Evolutionary conservation across 2,797 vertebrate genomes (phyloP).

Genomic region (Furcifer pardalis): DNA sequence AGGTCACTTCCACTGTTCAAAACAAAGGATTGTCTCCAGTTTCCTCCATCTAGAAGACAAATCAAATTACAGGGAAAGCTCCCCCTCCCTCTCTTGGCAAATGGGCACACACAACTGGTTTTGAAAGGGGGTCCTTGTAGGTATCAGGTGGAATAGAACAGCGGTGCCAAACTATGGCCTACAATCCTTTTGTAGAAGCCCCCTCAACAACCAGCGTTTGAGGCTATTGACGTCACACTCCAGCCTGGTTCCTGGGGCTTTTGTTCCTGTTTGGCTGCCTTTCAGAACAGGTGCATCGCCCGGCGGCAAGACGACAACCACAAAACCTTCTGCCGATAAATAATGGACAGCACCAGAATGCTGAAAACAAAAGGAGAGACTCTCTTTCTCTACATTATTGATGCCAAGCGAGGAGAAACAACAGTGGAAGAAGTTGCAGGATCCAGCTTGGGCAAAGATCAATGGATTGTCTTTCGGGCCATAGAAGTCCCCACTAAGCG

Average conservation of each 20-base stretch:
- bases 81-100: too few species aligned
- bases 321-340: not conserved
- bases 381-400: slow-evolving; percentile 6
- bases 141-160: not conserved
- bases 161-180: too few species aligned
- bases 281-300: not conserved
- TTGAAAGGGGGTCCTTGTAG: not conserved
- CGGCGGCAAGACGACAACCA: not conserved
- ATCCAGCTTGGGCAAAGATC: too few species aligned
- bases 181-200: too few species aligned
- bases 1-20: not conserved
- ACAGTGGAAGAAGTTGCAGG: too few species aligned
- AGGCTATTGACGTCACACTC: not conserved
- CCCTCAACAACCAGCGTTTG: not conserved
- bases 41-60: not conserved
- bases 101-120: not conserved
- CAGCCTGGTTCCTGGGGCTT: too few species aligned
- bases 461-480: too few species aligned
- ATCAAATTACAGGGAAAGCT: not conserved
- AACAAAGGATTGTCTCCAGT: not conserved
- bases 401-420: not conserved
- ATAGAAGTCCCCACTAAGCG: too few species aligned
- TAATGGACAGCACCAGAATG: not conserved
- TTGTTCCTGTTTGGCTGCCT: not conserved
- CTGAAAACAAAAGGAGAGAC: not conserved